Percentiles rank a stretch among this genome's conserved stretches.
Evolutionary conservation across 2,888 invertebrate species (phyloP).

Genomic region (Pachydiplax longipennis): DNA sequence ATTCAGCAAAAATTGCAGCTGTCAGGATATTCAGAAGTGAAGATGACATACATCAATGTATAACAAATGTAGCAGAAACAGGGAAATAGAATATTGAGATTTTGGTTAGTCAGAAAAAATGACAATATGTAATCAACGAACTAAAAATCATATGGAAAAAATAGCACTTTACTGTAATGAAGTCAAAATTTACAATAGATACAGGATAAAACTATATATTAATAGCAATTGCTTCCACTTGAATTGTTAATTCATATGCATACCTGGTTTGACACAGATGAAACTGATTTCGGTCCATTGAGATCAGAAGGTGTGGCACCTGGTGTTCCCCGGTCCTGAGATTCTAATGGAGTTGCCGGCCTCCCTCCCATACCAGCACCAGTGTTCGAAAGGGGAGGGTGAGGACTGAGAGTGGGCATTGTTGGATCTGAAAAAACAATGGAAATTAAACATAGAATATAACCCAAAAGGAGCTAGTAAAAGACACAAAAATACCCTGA

Average conservation of each 20-base stretch:
- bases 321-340: slow-evolving; percentile 56
- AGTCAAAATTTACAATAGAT: neutral
- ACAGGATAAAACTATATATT: neutral
- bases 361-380: slow-evolving; percentile 50
- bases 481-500: too few species aligned
- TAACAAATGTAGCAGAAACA: too few species aligned
- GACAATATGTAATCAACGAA: too few species aligned
- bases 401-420: slow-evolving; percentile 78
- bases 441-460: neutral
- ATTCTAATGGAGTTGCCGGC: slow-evolving; percentile 51
- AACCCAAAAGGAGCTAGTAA: too few species aligned
- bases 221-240: neutral
- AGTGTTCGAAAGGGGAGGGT: slow-evolving; percentile 63
- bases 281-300: slow-evolving; percentile 59
- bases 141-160: too few species aligned
- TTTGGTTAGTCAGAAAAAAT: too few species aligned
- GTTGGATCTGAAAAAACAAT: slow-evolving; percentile 63
- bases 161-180: too few species aligned
- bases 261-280: slow-evolving; percentile 59
- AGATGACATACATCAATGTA: too few species aligned
- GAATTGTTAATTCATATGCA: neutral
- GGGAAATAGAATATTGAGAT: too few species aligned
- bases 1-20: too few species aligned
- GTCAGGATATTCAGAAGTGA: too few species aligned
- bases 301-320: slow-evolving; percentile 56